Percentiles rank a stretch among this genome's conserved stretches.
phyloP scores from a whole-genome alignment of 2,113 vertebrate genomes.

The Lota lota region DNA sequence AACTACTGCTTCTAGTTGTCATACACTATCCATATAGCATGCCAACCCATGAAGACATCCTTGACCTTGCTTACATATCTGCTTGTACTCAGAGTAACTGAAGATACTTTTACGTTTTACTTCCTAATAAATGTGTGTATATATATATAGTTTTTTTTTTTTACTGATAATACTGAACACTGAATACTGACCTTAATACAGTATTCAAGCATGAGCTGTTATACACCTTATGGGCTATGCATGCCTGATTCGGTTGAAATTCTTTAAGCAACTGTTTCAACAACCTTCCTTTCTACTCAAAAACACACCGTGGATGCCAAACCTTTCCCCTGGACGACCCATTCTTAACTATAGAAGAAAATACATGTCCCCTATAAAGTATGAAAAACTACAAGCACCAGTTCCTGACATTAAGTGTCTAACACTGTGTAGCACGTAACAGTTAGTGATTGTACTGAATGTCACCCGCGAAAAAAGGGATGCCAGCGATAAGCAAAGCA shows the following conservation, averaged over 20 bases:
- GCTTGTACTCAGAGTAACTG: too few relatives aligned
- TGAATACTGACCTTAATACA: too few relatives aligned
- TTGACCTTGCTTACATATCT: too few relatives aligned
- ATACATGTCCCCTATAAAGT: conserved; percentile 25
- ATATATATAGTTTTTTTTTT: background rate
- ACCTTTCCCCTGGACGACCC: conserved; percentile 33
- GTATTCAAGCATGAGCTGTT: too few relatives aligned
- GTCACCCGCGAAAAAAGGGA: conserved; percentile 37
- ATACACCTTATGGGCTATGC: too few relatives aligned
- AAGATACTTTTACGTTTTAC: too few relatives aligned
- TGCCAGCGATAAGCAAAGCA: conserved; percentile 1
- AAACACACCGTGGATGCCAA: conserved; percentile 38
- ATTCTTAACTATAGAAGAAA: conserved; percentile 25
- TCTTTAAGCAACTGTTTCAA: conserved; percentile 1
- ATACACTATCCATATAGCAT: background rate
- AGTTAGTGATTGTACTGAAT: conserved; percentile 50
- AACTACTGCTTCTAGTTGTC: background rate
- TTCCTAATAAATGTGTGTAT: too few relatives aligned
- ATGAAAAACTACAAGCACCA: conserved; percentile 54
- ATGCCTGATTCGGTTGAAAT: background rate
- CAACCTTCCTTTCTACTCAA: background rate
- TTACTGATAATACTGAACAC: too few relatives aligned
- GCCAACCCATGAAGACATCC: too few relatives aligned
- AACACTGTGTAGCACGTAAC: conserved; percentile 53
- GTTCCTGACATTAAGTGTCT: conserved; percentile 31